Percentiles rank a stretch among this genome's conserved stretches.
Conservation (phyloP, 2,113 vertebrate genomes). For the Craseonycteris thonglongyai region DNA sequence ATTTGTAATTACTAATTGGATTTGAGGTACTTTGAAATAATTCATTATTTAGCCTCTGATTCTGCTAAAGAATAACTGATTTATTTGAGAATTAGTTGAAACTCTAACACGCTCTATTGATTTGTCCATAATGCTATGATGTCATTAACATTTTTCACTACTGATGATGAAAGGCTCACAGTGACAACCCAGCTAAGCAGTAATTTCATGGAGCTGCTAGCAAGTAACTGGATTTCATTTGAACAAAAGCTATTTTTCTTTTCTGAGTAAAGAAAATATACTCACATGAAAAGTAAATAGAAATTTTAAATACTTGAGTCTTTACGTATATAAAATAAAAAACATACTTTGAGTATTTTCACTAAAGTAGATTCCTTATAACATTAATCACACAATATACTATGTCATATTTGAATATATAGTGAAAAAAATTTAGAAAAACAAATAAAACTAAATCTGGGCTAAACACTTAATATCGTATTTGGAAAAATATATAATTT, state of each 20-base stretch:
- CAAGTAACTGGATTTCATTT: background rate
- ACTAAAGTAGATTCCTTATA: background rate
- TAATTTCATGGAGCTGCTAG: background rate
- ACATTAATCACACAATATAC: background rate
- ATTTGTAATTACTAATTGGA: background rate
- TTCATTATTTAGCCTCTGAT: background rate
- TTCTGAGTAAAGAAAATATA: background rate
- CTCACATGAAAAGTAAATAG: background rate
- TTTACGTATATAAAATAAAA: background rate
- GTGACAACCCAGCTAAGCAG: background rate
- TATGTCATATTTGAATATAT: background rate
- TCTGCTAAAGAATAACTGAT: background rate
- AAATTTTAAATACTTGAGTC: background rate
- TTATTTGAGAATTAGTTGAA: slow-evolving; percentile 10
- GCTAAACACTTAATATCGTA: background rate
- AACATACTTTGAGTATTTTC: background rate
- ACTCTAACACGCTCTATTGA: background rate
- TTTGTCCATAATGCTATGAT: background rate
- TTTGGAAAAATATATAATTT: background rate
- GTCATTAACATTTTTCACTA: background rate
- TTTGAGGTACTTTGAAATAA: background rate
- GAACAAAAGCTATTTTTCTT: background rate
- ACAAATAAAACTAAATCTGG: background rate
- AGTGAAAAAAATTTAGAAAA: background rate
- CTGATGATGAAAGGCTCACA: background rate